Evolutionary conservation across 2,888 invertebrate species (phyloP).

Genomic region (Diaprepes abbreviatus): DNA sequence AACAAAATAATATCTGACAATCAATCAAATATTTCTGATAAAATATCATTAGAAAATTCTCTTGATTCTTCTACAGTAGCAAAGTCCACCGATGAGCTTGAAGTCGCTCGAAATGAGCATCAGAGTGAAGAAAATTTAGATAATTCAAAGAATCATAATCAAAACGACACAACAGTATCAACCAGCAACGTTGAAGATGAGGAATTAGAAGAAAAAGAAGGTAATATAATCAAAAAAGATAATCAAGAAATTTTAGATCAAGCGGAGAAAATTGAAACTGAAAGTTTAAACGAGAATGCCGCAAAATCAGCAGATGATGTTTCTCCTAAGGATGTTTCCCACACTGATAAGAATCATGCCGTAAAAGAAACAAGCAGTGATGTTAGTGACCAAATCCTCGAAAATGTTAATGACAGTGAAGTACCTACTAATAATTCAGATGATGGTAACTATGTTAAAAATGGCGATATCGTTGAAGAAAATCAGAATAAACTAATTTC

Average conservation of each 20-base stretch:
- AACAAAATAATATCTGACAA: background rate
- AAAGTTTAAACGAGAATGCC: too few relatives aligned
- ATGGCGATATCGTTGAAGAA: too few relatives aligned
- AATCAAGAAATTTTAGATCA: background rate
- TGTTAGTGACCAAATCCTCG: too few relatives aligned
- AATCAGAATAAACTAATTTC: too few relatives aligned
- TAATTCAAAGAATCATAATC: background rate
- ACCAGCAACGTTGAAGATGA: background rate
- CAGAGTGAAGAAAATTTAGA: background rate
- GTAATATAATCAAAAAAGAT: background rate
- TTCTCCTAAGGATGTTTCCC: too few relatives aligned
- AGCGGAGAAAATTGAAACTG: too few relatives aligned
- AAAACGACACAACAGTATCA: background rate
- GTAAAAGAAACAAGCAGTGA: too few relatives aligned
- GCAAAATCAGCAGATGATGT: too few relatives aligned
- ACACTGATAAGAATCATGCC: too few relatives aligned
- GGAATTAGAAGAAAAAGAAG: background rate
- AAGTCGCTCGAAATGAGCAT: background rate
- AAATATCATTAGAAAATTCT: background rate
- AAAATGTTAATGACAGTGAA: too few relatives aligned
- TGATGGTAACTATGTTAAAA: too few relatives aligned
- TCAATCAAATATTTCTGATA: background rate
- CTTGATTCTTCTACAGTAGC: slow-evolving; percentile 10
- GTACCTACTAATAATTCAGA: too few relatives aligned
- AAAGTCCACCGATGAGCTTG: background rate